These are phyloP conservation scores for Netelia fuscicornis DNA, from an alignment of 2,888 invertebrate genomes.

Conservation along the genomic window DNA sequence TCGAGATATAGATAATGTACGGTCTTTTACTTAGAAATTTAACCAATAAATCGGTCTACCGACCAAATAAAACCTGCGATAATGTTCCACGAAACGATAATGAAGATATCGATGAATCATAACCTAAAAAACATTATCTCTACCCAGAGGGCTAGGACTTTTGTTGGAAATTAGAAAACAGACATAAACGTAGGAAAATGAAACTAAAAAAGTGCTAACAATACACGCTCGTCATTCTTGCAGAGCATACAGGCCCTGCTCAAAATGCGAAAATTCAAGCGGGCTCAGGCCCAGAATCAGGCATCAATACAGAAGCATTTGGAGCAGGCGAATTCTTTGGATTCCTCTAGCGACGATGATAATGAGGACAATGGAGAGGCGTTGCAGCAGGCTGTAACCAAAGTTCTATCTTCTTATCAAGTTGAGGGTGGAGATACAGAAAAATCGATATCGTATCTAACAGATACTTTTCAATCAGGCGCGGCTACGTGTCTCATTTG, in stretches of 20 bases:
- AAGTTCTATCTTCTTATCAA: constrained; percentile 79
- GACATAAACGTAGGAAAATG: no score
- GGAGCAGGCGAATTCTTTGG: constrained; percentile 73
- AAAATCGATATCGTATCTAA: constrained; percentile 90
- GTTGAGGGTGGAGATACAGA: constrained; percentile 84
- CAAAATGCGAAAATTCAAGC: constrained; percentile 71
- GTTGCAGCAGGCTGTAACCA: constrained; percentile 77
- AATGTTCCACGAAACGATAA: no score
- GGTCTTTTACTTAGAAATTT: no score
- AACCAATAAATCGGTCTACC: no score
- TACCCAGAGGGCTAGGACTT: no score
- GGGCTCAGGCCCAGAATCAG: constrained; percentile 80
- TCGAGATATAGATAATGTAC: background rate
- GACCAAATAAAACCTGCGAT: no score
- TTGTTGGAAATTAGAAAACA: no score
- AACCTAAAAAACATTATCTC: no score
- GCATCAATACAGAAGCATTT: constrained; percentile 80
- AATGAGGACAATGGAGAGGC: constrained; percentile 76
- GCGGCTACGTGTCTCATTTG: constrained; percentile 95
- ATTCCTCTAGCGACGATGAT: constrained; percentile 82
- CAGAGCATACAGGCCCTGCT: background rate
- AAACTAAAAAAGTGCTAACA: no score
- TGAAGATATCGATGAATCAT: no score
- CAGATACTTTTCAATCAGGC: constrained; percentile 92
- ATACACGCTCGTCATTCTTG: no score